A percentile compares a stretch with the other conserved stretches of the same genome.
Conservation (phyloP, 2,888 invertebrate genomes). For the Ophonus ardosiacus region DNA sequence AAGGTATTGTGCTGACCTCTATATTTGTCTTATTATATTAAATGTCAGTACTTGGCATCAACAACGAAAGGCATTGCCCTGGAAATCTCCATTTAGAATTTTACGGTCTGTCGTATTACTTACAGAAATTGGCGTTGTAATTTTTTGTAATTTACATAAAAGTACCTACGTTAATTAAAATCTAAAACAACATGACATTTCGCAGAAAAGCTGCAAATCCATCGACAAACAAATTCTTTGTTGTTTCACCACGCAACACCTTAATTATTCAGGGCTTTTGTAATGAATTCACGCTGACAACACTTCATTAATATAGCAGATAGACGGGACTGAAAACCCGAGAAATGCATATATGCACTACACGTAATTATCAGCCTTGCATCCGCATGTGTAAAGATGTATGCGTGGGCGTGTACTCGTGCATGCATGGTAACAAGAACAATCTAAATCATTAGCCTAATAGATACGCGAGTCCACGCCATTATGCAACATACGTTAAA, state of each 20-base stretch:
- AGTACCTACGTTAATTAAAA: neutral
- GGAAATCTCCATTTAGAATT: no score
- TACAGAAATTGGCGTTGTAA: no score
- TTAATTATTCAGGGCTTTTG: neutral
- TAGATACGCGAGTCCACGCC: constrained; percentile 51
- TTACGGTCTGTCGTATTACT: no score
- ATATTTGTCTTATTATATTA: no score
- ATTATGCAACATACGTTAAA: constrained; percentile 50
- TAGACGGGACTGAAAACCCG: neutral
- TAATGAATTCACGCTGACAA: constrained; percentile 13
- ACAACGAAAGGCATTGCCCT: no score
- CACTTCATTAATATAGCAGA: constrained; percentile 16
- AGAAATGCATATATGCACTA: constrained; percentile 12
- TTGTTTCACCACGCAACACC: constrained; percentile 9
- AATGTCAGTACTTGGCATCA: no score
- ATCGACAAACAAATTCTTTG: constrained; percentile 7
- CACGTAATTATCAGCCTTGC: neutral
- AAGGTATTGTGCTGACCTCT: no score
- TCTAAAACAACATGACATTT: neutral
- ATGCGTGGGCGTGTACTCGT: neutral
- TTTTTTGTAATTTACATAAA: neutral
- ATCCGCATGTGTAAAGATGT: neutral
- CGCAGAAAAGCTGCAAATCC: neutral
- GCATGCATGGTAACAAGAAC: constrained; percentile 15
- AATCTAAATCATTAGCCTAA: constrained; percentile 61